Percentiles rank a stretch among this genome's conserved stretches.
These are phyloP conservation scores for Chymomyza amoena DNA, from an alignment of 2,888 invertebrate species.

Conservation along the genomic window DNA sequence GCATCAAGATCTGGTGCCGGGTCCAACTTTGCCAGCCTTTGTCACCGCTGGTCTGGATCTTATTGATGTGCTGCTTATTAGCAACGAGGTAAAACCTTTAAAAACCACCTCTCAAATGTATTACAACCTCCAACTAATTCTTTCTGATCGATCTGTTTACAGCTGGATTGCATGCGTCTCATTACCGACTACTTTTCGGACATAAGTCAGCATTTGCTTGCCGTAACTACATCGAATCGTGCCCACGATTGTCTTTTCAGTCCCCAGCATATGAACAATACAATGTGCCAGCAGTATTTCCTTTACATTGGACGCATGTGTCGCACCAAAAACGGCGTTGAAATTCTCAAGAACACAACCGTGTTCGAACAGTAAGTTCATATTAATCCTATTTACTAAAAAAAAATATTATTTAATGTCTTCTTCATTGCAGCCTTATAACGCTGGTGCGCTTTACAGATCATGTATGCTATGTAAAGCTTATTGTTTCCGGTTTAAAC, in stretches of 20 bases:
- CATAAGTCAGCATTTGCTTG: slow-evolving; percentile 86
- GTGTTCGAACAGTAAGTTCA: slow-evolving; percentile 86
- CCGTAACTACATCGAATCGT: slow-evolving; percentile 85
- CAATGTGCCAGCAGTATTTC: slow-evolving; percentile 96
- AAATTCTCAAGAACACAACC: slow-evolving; percentile 86
- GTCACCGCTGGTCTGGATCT: slow-evolving; percentile 77
- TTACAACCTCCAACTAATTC: neutral
- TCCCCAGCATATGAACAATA: slow-evolving; percentile 91
- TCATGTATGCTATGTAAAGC: slow-evolving; percentile 95
- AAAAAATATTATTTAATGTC: neutral
- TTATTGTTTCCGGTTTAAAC: slow-evolving; percentile 94
- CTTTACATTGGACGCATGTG: slow-evolving; percentile 93
- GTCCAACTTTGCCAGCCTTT: slow-evolving; percentile 73
- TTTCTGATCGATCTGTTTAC: slow-evolving; percentile 26
- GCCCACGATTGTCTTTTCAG: slow-evolving; percentile 93
- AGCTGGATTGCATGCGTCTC: slow-evolving; percentile 85
- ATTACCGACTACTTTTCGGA: slow-evolving; percentile 90
- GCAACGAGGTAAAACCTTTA: slow-evolving; percentile 59
- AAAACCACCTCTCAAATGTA: no score
- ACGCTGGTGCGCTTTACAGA: slow-evolving; percentile 89
- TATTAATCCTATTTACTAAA: neutral
- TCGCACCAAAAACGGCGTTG: slow-evolving; percentile 84
- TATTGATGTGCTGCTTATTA: slow-evolving; percentile 76
- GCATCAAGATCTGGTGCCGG: slow-evolving; percentile 85
- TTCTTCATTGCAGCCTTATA: slow-evolving; percentile 82